A percentile compares a stretch with the other conserved stretches of the same genome.
Evolutionary conservation across 2,888 invertebrate species (phyloP).

Genomic region (Apodemia zela): DNA sequence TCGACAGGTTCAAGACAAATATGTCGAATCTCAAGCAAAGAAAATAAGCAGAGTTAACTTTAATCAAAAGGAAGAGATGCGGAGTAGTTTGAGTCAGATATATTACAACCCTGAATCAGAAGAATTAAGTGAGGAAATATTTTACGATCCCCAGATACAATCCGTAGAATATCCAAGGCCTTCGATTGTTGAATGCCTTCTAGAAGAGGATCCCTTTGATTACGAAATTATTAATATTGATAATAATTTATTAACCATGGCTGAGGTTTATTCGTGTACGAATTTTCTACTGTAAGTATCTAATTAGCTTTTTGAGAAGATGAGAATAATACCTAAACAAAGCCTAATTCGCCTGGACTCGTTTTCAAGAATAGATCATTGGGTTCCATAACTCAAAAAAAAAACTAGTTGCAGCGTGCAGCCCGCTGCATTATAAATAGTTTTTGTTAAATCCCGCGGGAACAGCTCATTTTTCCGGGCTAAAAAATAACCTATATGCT

Average conservation of each 20-base stretch:
- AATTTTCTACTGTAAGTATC: constrained; percentile 17
- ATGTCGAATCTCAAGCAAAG: constrained; percentile 27
- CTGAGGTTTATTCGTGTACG: constrained; percentile 36
- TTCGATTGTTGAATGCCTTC: constrained; percentile 39
- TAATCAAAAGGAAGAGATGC: constrained; percentile 31
- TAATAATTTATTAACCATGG: constrained; percentile 43
- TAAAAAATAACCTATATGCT: too few species aligned
- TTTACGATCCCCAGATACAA: constrained; percentile 30
- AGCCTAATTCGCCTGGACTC: too few species aligned
- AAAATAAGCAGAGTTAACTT: constrained; percentile 49
- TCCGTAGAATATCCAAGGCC: background rate
- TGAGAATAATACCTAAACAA: background rate
- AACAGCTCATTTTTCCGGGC: too few species aligned
- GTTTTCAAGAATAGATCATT: too few species aligned
- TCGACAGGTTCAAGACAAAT: constrained; percentile 31
- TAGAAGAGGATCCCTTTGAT: constrained; percentile 66
- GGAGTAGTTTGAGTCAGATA: constrained; percentile 39
- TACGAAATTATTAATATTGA: constrained; percentile 72
- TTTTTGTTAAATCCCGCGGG: too few species aligned
- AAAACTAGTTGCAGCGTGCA: too few species aligned
- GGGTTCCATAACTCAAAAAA: too few species aligned
- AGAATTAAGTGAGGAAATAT: constrained; percentile 44
- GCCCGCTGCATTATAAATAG: too few species aligned
- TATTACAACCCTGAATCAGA: constrained; percentile 42
- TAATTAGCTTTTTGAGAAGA: background rate